Percentiles rank a stretch among this genome's conserved stretches.
These are phyloP conservation scores for Parapristionchus giblindavisi DNA, from an alignment of 2,888 invertebrate species.

Conservation along the genomic window DNA sequence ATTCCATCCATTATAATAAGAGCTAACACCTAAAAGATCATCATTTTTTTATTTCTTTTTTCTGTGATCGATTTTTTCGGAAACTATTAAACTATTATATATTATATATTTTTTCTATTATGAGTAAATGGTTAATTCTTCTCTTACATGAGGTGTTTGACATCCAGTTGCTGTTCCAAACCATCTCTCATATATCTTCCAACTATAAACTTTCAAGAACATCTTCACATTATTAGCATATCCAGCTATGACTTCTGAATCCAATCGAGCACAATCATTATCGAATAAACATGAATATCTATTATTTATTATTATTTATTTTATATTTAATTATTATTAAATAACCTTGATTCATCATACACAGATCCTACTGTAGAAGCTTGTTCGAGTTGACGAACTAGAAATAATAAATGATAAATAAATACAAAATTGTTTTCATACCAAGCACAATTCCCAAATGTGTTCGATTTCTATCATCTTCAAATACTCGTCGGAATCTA, in stretches of 20 bases:
- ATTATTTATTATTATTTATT: slow-evolving; percentile 15
- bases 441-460: slow-evolving; percentile 43
- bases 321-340: background rate
- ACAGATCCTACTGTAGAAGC: background rate
- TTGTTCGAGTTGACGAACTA: slow-evolving; percentile 25
- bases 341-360: slow-evolving; percentile 20
- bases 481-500: slow-evolving; percentile 31
- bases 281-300: slow-evolving; percentile 57
- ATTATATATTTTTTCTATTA: background rate
- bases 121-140: background rate
- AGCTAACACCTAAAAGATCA: slow-evolving; percentile 41
- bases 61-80: background rate
- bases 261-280: slow-evolving; percentile 55
- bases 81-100: background rate
- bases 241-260: slow-evolving; percentile 58
- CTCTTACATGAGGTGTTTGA: slow-evolving; percentile 21
- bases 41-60: background rate
- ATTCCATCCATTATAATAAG: slow-evolving; percentile 61
- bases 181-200: slow-evolving; percentile 65
- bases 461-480: slow-evolving; percentile 38
- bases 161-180: slow-evolving; percentile 47
- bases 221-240: slow-evolving; percentile 59
- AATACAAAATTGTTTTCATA: slow-evolving; percentile 6
- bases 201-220: slow-evolving; percentile 62
- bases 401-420: background rate